Base-by-base conservation (phyloP, 2,113 vertebrate species). In the Pachycephala philippinensis region DNA sequence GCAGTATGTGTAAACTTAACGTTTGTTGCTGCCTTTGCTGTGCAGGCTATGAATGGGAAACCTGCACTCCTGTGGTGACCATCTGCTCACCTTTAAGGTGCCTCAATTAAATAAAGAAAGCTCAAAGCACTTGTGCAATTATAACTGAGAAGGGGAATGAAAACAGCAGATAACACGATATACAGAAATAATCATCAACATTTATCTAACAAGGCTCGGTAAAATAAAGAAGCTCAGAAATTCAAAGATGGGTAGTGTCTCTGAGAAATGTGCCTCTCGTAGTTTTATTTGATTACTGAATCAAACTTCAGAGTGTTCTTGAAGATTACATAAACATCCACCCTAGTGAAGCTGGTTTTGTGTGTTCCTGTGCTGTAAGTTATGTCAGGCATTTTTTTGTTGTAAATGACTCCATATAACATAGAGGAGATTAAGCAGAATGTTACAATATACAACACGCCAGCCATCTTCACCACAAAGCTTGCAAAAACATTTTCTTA, bases 401-500 rank as follows among this genome's bases (percentile, higher is more conserved):
- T 90, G 69, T 94, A 95, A 93, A 92, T 93, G 76, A 93, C 68
- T 93, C 60, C 15, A 0, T 96, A 21, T 89, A 94, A 66, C 92
- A 85, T 42, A 91, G 70, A 5, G 40, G 91, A 85, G 95, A 97
- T 97, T 96, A 97, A 72, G 70, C 79, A 92, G 88, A 93, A 92
- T 92, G 93, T 96, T 95, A 96, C 91, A 91, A 93, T 96, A 94
- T 96, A 95, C 95, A 97, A 90, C 90, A 84, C 0, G 1, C 78
- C 81, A 91, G 75, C 89, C 93, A 91, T 94, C 75, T 90, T 95
- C 83, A 91, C 94, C 92, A 94, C 94, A 95, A 84, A 94, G 92
- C 87, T 82, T 93, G 81, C 84, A 96, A 95, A 95, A 95, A 96
- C 88, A 93, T 96, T 97, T 93, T 96, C 92, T 94, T 96, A 94